Base-by-base conservation (phyloP, 2,113 vertebrate genomes). In the Myiozetetes cayanensis region DNA sequence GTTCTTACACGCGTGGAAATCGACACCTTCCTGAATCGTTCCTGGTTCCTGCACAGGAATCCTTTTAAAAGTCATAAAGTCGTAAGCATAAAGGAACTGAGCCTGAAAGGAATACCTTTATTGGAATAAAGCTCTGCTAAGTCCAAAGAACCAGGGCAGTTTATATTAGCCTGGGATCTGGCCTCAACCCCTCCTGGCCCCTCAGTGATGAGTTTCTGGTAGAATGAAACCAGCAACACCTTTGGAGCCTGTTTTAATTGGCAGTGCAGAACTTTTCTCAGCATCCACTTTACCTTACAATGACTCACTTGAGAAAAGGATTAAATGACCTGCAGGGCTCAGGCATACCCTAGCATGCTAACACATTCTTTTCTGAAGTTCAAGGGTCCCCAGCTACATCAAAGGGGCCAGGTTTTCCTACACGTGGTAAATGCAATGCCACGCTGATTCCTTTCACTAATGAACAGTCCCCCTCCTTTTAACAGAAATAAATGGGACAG, bases 171-270 rank as follows among this genome's bases (percentile, higher is more conserved):
- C 56, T 41, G n/a, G 79, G 92, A 81, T 87, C 61, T 89, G 80
- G 79, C 88, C 90, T 89, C 76, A 49, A 82, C 65, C 66, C 76
- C 86, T 71, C 21, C 46, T 27, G 88, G 92, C 88, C 88, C 59
- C 90, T 77, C 66, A 50, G 41, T 72, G 90, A 92, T 93, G 89
- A 93, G 94, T 80, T 96, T 87, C 92, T 91, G 63, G 74, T 68
- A 94, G 94, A 93, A 89, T 73, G 72, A 94, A 96, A 94, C 47
- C 53, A 94, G 86, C 58, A 87, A 87, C 92, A 96, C 92, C 91
- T 96, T 89, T 74, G 70, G 87, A 96, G 67, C 55, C 63, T 72
- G 65, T 95, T 96, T 96, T 95, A 97, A 97, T 90, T 94, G 95
- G 94, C 88, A 72, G 18, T 59, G 67, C 66, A 92, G 93, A 86